A percentile compares a stretch with the other conserved stretches of the same genome.
Evolutionary conservation across 2,797 vertebrate genomes (phyloP).

Genomic region (Coendou prehensilis): DNA sequence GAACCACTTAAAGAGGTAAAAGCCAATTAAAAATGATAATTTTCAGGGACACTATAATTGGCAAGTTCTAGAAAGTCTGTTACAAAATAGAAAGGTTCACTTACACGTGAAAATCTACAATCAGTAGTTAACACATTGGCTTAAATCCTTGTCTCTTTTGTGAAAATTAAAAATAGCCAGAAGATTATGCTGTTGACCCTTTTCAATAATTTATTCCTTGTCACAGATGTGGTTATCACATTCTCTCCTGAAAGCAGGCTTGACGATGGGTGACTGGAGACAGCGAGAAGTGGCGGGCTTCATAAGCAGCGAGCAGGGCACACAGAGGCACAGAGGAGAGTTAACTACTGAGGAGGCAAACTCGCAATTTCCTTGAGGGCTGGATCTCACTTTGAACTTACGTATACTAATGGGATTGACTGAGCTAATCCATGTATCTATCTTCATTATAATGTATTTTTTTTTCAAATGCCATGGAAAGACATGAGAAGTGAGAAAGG

Average conservation of each 20-base stretch:
- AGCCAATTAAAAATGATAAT: constrained; percentile 16
- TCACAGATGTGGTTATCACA: constrained; percentile 1
- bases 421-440: neutral
- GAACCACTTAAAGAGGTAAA: neutral
- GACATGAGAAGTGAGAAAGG: neutral
- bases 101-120: neutral
- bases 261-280: neutral
- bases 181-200: constrained; percentile 25
- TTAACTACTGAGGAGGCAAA: neutral
- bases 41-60: neutral
- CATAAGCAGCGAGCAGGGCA: neutral
- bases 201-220: constrained; percentile 36
- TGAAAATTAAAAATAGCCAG: constrained; percentile 7
- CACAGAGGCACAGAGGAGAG: neutral
- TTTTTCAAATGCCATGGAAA: neutral
- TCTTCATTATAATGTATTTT: constrained; percentile 25
- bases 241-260: constrained; percentile 19
- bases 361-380: neutral
- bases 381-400: neutral
- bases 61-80: constrained; percentile 6
- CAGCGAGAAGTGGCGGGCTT: neutral
- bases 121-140: neutral
- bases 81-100: constrained; percentile 28
- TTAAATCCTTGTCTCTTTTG: constrained; percentile 19
- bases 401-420: neutral